Base-by-base conservation (phyloP, 2,797 vertebrate genomes). In the Betta splendens region DNA sequence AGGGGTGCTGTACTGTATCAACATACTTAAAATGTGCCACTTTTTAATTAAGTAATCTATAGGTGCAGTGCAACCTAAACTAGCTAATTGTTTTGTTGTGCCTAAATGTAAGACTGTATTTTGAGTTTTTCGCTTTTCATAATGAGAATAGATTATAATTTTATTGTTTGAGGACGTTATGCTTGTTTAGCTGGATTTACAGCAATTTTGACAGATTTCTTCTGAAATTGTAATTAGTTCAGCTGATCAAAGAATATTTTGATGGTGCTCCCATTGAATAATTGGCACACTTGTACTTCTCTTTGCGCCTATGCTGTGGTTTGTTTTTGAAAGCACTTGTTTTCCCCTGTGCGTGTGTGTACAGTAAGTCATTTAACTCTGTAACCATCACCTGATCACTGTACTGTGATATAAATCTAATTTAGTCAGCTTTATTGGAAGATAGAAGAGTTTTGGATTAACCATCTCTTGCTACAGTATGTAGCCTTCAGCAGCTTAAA, bases 1-100 rank as follows among this genome's bases (percentile, higher is more conserved):
- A 74, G 61, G 40, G 44, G 63, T 66, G 54, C 65, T 79, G 84
- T 90, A 75, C 81, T 89, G 85, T 87, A 85, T 76, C 62, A 48
- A 77, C 81, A 66, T 51, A 72, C 60, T 74, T 75, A 48, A 62
- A 75, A 83, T 72, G 81, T 88, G 87, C 87, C 89, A 90, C 88
- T 90, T 89, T 82, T 89, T 82, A 71, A 86, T 79, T 73, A 78
- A 85, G 82, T 83, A 78, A 84, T 78, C 49, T 78, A 54, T 69
- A 78, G 85, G 83, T 88, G 86, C 84, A 81, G 81, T 86, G 82
- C 83, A 86, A 81, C 83, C 71, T 85, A 54, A 84, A 74, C 70
- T 85, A 76, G 70, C 67, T 80, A 75, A 84, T 87, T 86, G 69
- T 77, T 84, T 81, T 85, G 70, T 85, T 71, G 85, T 89, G 83